phyloP scores from a whole-genome alignment of 2,888 invertebrate species.

The Tipula confusa region DNA sequence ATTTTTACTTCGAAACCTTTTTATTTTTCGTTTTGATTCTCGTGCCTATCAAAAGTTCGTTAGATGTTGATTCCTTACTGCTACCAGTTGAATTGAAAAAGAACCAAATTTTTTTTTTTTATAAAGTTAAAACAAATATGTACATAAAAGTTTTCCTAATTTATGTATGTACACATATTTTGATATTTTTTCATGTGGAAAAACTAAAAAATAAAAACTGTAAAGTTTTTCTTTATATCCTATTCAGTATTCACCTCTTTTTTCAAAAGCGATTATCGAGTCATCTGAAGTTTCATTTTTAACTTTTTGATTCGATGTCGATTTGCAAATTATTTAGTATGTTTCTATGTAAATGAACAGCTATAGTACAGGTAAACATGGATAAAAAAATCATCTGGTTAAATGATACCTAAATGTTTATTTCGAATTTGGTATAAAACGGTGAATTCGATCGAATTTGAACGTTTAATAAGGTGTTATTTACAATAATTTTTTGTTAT shows the following conservation, averaged over 20 bases:
- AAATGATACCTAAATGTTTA: not conserved
- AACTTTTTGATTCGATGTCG: not conserved
- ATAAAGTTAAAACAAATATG: not conserved
- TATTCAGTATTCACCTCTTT: no score
- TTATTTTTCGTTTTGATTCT: not conserved
- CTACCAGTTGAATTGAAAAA: not conserved
- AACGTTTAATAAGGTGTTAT: no score
- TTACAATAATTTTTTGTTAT: no score
- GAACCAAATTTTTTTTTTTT: no score
- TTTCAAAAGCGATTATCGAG: not conserved
- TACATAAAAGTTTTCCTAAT: not conserved
- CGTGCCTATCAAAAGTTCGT: not conserved
- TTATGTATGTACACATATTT: not conserved
- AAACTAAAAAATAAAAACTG: not conserved
- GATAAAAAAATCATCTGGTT: not conserved
- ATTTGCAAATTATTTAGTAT: not conserved
- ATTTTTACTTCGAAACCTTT: not conserved
- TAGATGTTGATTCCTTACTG: not conserved
- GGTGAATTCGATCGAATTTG: no score
- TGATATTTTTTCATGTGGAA: not conserved
- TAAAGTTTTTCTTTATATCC: not conserved
- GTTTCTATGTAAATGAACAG: not conserved
- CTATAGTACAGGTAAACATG: not conserved
- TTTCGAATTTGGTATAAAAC: no score
- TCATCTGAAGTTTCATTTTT: not conserved